Conservation (phyloP, 2,888 invertebrate species). For the Agrochola litura region DNA sequence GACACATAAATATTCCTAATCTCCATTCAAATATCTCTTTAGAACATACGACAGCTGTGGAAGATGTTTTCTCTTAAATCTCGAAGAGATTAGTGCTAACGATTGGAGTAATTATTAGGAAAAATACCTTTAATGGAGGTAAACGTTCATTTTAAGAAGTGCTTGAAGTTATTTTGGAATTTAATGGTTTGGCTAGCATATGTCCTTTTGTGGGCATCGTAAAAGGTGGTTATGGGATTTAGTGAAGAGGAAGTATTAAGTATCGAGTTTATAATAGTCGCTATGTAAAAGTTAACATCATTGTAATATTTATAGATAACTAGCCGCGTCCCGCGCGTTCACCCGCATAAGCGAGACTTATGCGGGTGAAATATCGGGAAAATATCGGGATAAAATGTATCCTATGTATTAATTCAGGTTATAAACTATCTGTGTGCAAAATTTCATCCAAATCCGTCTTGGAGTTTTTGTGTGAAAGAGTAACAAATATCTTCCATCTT, state of each 20-base stretch:
- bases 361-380: too few species aligned
- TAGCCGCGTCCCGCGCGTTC: too few species aligned
- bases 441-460: too few species aligned
- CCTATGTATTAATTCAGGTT: too few species aligned
- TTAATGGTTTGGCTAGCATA: not conserved
- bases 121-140: constrained; percentile 51
- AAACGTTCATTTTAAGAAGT: constrained; percentile 14
- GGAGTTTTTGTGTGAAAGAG: too few species aligned
- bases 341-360: too few species aligned
- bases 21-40: constrained; percentile 67
- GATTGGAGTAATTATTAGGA: constrained; percentile 62
- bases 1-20: constrained; percentile 68
- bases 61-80: constrained; percentile 63
- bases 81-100: constrained; percentile 62
- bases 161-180: constrained; percentile 20
- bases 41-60: constrained; percentile 61
- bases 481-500: too few species aligned
- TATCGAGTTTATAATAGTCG: not conserved
- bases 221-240: constrained; percentile 14
- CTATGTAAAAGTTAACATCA: not conserved
- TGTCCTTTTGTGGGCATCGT: constrained; percentile 14
- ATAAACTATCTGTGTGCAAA: too few species aligned
- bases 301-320: too few species aligned
- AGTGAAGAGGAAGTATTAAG: not conserved
- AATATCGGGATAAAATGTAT: too few species aligned